Conservation (phyloP, 2,113 vertebrate species). For the Salvelinus namaycush region DNA sequence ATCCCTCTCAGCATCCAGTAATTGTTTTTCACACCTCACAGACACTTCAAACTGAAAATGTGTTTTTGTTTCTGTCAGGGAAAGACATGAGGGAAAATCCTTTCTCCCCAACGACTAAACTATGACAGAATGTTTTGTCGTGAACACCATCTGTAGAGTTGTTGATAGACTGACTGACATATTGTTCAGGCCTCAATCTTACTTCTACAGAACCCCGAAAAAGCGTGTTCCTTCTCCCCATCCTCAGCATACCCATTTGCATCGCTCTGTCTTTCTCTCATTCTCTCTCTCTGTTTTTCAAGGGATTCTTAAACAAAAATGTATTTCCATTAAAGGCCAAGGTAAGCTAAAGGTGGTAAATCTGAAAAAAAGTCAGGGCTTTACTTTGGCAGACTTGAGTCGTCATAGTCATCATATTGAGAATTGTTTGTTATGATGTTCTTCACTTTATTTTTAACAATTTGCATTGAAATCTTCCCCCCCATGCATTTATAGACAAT, state of each 20-base stretch:
- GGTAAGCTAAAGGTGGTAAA: no score
- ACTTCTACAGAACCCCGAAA: background rate
- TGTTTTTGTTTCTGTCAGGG: background rate
- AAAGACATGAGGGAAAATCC: background rate
- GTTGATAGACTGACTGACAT: no score
- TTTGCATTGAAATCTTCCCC: background rate
- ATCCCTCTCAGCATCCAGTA: background rate
- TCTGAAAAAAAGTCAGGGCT: background rate
- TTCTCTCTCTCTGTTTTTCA: background rate
- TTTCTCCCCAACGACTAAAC: background rate
- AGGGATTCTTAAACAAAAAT: background rate
- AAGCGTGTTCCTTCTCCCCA: background rate
- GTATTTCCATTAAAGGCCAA: background rate
- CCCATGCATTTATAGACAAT: slow-evolving; percentile 27
- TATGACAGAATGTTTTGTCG: background rate
- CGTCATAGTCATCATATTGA: background rate
- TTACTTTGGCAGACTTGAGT: background rate
- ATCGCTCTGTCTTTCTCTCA: background rate
- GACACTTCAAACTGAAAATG: background rate
- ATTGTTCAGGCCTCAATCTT: background rate
- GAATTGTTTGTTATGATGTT: background rate
- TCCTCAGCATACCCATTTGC: background rate
- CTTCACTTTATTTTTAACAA: background rate
- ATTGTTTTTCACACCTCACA: background rate
- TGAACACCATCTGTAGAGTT: background rate